phyloP scores from a whole-genome alignment of 2,888 invertebrate genomes.

The Tetragonisca angustula region DNA sequence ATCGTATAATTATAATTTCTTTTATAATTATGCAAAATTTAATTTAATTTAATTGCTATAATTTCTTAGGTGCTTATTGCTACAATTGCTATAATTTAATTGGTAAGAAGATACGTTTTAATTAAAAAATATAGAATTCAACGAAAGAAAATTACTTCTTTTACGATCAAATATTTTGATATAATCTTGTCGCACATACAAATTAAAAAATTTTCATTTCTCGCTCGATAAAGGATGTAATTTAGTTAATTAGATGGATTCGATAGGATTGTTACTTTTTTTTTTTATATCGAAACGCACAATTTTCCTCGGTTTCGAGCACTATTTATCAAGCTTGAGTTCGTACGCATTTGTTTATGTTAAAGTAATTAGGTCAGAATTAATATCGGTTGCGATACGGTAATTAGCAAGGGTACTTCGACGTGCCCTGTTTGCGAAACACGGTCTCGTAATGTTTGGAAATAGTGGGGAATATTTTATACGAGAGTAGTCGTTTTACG shows the following conservation, averaged over 20 bases:
- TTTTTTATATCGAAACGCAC: neutral
- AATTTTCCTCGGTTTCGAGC: neutral
- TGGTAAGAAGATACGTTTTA: too few relatives aligned
- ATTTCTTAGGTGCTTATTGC: too few relatives aligned
- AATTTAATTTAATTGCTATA: too few relatives aligned
- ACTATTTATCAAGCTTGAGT: neutral
- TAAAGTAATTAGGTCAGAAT: slow-evolving; percentile 14
- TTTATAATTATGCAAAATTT: too few relatives aligned
- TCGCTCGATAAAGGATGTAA: neutral
- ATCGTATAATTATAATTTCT: too few relatives aligned
- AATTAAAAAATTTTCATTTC: neutral
- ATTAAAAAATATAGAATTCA: too few relatives aligned
- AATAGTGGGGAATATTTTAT: neutral
- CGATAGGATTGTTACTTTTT: neutral
- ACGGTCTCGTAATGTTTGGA: neutral
- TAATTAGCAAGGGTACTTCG: slow-evolving; percentile 7
- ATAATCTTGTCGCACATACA: neutral
- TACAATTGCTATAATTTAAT: too few relatives aligned
- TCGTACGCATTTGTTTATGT: slow-evolving; percentile 3
- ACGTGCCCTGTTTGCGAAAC: neutral
- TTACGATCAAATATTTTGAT: too few relatives aligned
- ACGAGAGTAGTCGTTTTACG: neutral
- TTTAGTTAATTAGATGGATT: neutral
- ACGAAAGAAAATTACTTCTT: too few relatives aligned
- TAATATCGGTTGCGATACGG: slow-evolving; percentile 4